A percentile compares a stretch with the other conserved stretches of the same genome.
Evolutionary conservation across 1,140 invertebrate species (phyloP).

Genomic region (Philaenus spumarius): DNA sequence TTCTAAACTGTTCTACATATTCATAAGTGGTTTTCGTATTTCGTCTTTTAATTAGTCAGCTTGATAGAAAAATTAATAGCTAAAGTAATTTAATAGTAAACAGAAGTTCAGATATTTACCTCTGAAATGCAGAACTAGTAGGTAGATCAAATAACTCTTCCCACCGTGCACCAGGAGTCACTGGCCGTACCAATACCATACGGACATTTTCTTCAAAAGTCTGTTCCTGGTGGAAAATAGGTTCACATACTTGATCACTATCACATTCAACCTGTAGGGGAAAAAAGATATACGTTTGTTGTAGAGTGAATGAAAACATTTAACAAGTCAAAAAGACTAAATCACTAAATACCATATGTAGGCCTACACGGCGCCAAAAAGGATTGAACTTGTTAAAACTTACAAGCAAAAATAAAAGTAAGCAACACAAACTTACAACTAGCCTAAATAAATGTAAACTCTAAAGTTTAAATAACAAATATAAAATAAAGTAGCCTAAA

Average conservation of each 20-base stretch:
- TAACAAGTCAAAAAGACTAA: not conserved
- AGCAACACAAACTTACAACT: not conserved
- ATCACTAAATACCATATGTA: not conserved
- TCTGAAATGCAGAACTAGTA: conserved; percentile 20
- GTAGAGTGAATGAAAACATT: too few relatives aligned
- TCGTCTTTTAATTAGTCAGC: too few relatives aligned
- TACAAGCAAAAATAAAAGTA: not conserved
- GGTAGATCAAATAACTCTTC: conserved; percentile 42
- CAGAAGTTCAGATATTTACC: too few relatives aligned
- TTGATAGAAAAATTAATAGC: too few relatives aligned
- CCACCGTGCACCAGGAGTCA: conserved; percentile 47
- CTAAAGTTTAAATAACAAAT: not conserved
- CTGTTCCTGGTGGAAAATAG: conserved; percentile 49
- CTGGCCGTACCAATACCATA: conserved; percentile 69
- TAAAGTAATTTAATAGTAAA: too few relatives aligned
- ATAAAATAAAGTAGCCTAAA: not conserved
- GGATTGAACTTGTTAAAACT: conserved; percentile 1
- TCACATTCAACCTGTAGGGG: conserved; percentile 47
- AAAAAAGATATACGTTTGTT: conserved; percentile 7
- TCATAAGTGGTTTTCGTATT: too few relatives aligned
- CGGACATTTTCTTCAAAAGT: conserved; percentile 51
- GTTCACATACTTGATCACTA: conserved; percentile 60
- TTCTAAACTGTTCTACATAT: too few relatives aligned
- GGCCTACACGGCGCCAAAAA: not conserved
- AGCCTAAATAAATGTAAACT: not conserved